Evolutionary conservation across 2,888 invertebrate species (phyloP).

Genomic region (Pollenia angustigena): DNA sequence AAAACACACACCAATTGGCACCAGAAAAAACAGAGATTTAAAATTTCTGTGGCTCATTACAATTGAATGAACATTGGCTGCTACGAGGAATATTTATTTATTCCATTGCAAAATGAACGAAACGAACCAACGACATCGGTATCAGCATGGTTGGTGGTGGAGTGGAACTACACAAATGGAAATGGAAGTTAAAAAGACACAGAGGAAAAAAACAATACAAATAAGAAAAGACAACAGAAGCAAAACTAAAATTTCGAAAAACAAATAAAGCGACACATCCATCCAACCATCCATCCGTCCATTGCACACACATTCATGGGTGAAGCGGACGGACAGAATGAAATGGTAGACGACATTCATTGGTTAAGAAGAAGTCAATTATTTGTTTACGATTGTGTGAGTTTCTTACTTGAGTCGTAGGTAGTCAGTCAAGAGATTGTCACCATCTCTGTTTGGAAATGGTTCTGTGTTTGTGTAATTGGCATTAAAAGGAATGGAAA

Average conservation of each 20-base stretch:
- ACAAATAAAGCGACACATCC: slow-evolving; percentile 66
- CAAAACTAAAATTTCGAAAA: slow-evolving; percentile 47
- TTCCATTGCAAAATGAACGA: slow-evolving; percentile 49
- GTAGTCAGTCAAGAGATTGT: slow-evolving; percentile 59
- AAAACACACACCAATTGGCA: slow-evolving; percentile 32
- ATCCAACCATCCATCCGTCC: slow-evolving; percentile 55
- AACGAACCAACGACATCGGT: slow-evolving; percentile 15
- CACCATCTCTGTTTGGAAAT: slow-evolving; percentile 48
- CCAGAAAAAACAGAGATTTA: slow-evolving; percentile 51
- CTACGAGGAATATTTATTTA: slow-evolving; percentile 30
- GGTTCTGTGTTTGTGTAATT: neutral
- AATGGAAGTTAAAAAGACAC: slow-evolving; percentile 57
- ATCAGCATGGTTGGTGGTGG: slow-evolving; percentile 3
- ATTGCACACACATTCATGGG: slow-evolving; percentile 23
- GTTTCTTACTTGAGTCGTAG: neutral
- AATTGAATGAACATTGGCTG: slow-evolving; percentile 71
- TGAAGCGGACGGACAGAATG: slow-evolving; percentile 59
- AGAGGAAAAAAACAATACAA: slow-evolving; percentile 7
- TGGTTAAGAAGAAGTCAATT: slow-evolving; percentile 64
- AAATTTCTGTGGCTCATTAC: slow-evolving; percentile 71
- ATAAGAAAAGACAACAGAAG: slow-evolving; percentile 47
- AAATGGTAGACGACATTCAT: slow-evolving; percentile 71
- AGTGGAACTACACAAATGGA: slow-evolving; percentile 52
- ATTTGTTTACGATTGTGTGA: neutral
- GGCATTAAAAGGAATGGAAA: neutral